Conservation (phyloP, 2,797 vertebrate species). For the Danio choprae region DNA sequence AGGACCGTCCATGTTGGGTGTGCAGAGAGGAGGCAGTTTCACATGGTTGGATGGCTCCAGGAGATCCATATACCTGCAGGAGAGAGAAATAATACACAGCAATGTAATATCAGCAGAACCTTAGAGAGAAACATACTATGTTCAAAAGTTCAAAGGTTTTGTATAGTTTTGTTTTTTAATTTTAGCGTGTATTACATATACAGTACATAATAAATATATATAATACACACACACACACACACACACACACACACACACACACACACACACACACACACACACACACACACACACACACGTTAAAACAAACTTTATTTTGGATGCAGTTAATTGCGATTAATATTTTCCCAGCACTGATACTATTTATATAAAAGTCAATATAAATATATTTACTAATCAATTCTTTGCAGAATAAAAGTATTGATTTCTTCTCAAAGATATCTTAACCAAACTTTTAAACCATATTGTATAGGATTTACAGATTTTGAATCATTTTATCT, state of each 20-base stretch:
- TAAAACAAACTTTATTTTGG: too few relatives aligned
- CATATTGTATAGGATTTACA: not conserved
- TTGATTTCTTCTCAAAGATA: not conserved
- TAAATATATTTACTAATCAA: not conserved
- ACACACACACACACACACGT: too few relatives aligned
- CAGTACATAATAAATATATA: too few relatives aligned
- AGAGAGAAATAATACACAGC: not conserved
- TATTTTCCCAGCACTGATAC: too few relatives aligned
- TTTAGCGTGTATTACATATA: too few relatives aligned
- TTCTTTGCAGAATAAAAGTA: not conserved
- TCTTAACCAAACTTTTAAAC: not conserved
- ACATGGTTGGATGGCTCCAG: slow-evolving; percentile 87
- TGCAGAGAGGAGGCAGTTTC: slow-evolving; percentile 92
- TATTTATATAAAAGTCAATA: too few relatives aligned
- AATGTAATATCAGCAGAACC: not conserved
- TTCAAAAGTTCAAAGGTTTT: too few relatives aligned
- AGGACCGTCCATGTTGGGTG: slow-evolving; percentile 94
- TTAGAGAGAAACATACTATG: not conserved
- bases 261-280: too few relatives aligned
- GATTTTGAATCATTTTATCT: not conserved
- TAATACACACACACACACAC: too few relatives aligned
- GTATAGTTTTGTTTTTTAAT: too few relatives aligned
- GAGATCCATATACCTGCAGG: slow-evolving; percentile 90
- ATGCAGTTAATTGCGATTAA: too few relatives aligned
- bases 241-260: too few relatives aligned